These are phyloP conservation scores for Astreopora myriophthalma DNA, from an alignment of 64 coral and sea anemone species.

Conservation along the genomic window DNA sequence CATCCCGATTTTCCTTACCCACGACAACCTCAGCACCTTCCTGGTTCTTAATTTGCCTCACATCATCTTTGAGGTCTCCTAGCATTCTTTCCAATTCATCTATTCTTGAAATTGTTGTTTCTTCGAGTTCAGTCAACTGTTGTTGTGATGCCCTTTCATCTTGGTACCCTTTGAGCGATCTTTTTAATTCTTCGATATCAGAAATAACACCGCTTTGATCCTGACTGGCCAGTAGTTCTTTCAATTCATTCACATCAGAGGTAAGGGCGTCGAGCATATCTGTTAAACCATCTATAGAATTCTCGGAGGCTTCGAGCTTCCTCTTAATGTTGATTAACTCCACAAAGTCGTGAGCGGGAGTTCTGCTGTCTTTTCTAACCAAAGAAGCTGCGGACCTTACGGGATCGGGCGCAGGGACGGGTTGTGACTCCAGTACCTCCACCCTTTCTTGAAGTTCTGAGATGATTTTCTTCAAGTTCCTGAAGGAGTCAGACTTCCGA, in stretches of 20 bases:
- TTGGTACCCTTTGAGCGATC: slow-evolving; percentile 12
- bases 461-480: slow-evolving; percentile 53
- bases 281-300: slow-evolving; percentile 65
- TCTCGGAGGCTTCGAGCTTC: slow-evolving; percentile 78
- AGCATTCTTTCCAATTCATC: slow-evolving; percentile 54
- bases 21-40: neutral
- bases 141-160: neutral
- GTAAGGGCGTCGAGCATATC: slow-evolving; percentile 76
- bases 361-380: slow-evolving; percentile 74
- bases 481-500: slow-evolving; percentile 31
- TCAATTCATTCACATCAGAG: slow-evolving; percentile 68
- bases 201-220: neutral
- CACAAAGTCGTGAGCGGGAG: slow-evolving; percentile 83
- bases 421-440: slow-evolving; percentile 50
- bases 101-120: neutral
- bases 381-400: slow-evolving; percentile 62
- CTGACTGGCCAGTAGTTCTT: neutral
- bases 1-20: neutral
- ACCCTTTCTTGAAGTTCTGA: slow-evolving; percentile 77
- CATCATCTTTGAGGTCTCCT: neutral
- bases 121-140: slow-evolving; percentile 1
- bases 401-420: neutral
- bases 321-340: slow-evolving; percentile 73
- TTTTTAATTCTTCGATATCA: slow-evolving; percentile 31
- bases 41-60: neutral